Base-by-base conservation (phyloP, 2,113 vertebrate genomes). In the Spheniscus mendiculus region DNA sequence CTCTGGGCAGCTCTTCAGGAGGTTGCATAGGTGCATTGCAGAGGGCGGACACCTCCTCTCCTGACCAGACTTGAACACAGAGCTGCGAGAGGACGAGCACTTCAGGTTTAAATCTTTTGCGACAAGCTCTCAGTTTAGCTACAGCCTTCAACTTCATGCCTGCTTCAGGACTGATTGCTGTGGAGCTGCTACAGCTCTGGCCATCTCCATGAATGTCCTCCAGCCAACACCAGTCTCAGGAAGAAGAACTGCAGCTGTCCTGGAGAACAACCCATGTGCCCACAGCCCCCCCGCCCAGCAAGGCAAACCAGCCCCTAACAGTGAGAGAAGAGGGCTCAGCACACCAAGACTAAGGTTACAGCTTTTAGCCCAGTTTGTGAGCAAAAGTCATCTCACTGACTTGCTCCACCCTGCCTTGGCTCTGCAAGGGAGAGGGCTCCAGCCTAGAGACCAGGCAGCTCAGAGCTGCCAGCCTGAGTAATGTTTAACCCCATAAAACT, bases 401-500 rank as follows among this genome's bases (percentile, higher is more conserved):
- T 69, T 3, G 6, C 83, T 83, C 63, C 77, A 87, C 83, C 72
- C 63, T 77, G 77, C 65, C 36, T 72, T n/a, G 2, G 73, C 77
- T 86, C 82, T 30, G n/a, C 50, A 15, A 85, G 70, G 67, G 76
- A 92, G 52, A 89, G 45, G 44, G n/a, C 84, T 93, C 77, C 72
- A 72, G 65, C 72, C 13, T 17, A 15, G 38, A 45, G 40, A 52
- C n/a, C 1, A 0, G 47, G 86, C 55, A 70, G 79, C 77, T 52
- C 56, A 2, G 18, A 65, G 44, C 77, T 76, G 93, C 65, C 86
- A 93, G 32, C 66, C 63, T 3, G 1, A 95, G 80, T 97, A 97
- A 98, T 97, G 69, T 97, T 98, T 98, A 98, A 98, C 96, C 72
- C 65, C 53, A 26, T 83, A 91, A 84, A 74, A 82, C 83, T 97